Base-by-base conservation (phyloP, 2,113 vertebrate species). In the Pagrus major region DNA sequence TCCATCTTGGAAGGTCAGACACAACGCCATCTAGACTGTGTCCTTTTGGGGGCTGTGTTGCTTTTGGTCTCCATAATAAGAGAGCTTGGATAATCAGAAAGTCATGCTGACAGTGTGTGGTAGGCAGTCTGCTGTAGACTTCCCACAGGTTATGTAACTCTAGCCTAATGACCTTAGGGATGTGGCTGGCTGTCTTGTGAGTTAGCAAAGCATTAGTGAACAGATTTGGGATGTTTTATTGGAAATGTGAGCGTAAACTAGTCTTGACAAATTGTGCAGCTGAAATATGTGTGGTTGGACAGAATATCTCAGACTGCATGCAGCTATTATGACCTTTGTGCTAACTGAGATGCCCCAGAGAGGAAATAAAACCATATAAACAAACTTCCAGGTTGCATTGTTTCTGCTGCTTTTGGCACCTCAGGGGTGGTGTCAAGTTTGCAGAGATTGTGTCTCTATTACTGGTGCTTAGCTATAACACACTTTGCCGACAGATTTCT, bases 91-190 rank as follows among this genome's bases (percentile, higher is more conserved):
- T 89, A 91, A 89, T 92, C 89, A 89, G 88, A 86, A 86, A 91
- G 91, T 89, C 88, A 90, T 90, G 89, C 85, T 88, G 88, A 89
- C 90, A 75, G 83, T 87, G 89, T 92, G 90, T 85, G 90, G 88
- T 83, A 83, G 88, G 84, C 87, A 80, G 85, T 85, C 78, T 85
- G 90, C 85, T 86, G 86, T 85, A 80, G 83, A 85, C 90, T 92
- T 88, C 81, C 88, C 89, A 90, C 86, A 85, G 83, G 89, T 92
- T 93, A 92, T 88, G 89, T 91, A 93, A 93, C 89, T 75, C 84
- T 82, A 90, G 78, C 88, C 88, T 88, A 84, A 90, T 90, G 92
- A 92, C 91, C 90, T 90, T 86, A 91, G 84, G 87, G 91, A 92
- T 90, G 89, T 87, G 89, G 86, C 86, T 87, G 52, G 78, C 67